These are phyloP conservation scores for Melipona quadrifasciata DNA, from an alignment of 1,140 invertebrate species.

Conservation along the genomic window DNA sequence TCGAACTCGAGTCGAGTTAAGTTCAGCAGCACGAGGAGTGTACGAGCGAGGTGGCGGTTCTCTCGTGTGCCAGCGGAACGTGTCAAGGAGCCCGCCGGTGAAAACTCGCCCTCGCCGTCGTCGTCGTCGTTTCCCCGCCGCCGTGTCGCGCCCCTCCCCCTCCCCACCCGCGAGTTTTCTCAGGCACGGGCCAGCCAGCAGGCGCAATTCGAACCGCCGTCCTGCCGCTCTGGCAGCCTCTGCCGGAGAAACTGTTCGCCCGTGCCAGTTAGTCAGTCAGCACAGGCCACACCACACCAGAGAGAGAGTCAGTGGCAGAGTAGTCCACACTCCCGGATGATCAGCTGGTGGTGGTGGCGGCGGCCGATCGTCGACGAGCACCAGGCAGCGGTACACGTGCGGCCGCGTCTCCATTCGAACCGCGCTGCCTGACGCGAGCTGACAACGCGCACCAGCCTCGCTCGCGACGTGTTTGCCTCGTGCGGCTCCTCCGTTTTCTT, in stretches of 20 bases:
- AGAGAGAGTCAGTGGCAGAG: slow-evolving; percentile 34
- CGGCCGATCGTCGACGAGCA: slow-evolving; percentile 22
- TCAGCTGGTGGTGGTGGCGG: slow-evolving; percentile 49
- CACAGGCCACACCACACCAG: slow-evolving; percentile 9
- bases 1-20: background rate
- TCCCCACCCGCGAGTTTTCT: background rate
- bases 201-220: slow-evolving; percentile 46
- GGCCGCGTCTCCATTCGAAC: slow-evolving; percentile 32
- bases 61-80: background rate
- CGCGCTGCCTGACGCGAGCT: slow-evolving; percentile 35
- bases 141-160: background rate
- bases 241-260: slow-evolving; percentile 46
- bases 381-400: slow-evolving; percentile 31
- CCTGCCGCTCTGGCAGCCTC: slow-evolving; percentile 41
- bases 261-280: slow-evolving; percentile 50
- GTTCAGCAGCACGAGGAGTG: background rate
- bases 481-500: background rate
- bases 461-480: background rate
- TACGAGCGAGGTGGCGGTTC: background rate
- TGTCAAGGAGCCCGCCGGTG: slow-evolving; percentile 35
- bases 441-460: background rate
- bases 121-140: background rate
- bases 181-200: slow-evolving; percentile 28
- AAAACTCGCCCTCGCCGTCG: background rate
- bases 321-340: slow-evolving; percentile 38